Conservation (phyloP, 1,140 invertebrate genomes). For the Bombus huntii region DNA sequence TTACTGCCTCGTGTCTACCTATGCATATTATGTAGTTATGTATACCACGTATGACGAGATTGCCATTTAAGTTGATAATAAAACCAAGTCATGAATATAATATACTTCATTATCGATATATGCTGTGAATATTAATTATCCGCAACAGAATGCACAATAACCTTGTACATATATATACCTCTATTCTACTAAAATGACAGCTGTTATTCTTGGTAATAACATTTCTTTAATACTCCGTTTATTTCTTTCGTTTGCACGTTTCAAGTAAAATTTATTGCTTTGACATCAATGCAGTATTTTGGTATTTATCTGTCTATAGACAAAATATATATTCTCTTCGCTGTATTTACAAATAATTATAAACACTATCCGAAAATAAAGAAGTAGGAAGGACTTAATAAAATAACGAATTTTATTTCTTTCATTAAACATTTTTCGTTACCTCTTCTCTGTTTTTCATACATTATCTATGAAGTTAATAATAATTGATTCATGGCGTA, state of each 20-base stretch:
- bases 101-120: neutral
- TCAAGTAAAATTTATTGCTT: no score
- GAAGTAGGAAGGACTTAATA: neutral
- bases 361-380: neutral
- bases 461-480: neutral
- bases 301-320: neutral
- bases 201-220: neutral
- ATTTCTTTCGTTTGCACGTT: neutral
- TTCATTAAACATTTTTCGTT: neutral
- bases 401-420: neutral
- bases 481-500: conserved; percentile 5
- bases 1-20: neutral
- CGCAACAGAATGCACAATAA: neutral
- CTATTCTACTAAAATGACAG: neutral
- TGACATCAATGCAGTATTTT: neutral
- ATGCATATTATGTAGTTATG: neutral
- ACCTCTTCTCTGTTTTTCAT: no score
- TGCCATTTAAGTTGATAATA: conserved; percentile 9
- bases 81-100: conserved; percentile 5
- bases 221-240: neutral
- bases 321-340: neutral
- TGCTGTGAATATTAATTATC: conserved; percentile 2
- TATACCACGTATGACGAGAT: neutral
- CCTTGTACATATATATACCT: neutral
- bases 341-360: neutral